Percentiles rank a stretch among this genome's conserved stretches.
These are phyloP conservation scores for Labeo calbasu DNA, from an alignment of 2,797 vertebrate species.

Conservation along the genomic window DNA sequence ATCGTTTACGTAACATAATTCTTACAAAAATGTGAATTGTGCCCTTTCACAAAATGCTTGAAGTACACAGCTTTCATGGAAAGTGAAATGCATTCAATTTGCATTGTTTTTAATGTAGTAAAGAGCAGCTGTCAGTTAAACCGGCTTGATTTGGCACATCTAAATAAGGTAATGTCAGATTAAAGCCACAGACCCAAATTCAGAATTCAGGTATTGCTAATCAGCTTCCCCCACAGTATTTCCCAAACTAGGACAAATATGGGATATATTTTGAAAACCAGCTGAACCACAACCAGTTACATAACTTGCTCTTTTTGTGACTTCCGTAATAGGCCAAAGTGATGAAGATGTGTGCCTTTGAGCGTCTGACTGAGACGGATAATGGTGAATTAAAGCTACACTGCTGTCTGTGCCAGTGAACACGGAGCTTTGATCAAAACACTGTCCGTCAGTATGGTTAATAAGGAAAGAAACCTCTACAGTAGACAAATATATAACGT, in stretches of 20 bases:
- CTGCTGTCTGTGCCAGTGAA: background rate
- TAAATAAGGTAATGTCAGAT: background rate
- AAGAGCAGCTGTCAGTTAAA: background rate
- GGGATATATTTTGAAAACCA: background rate
- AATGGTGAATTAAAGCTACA: background rate
- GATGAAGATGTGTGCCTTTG: background rate
- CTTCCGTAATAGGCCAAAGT: background rate
- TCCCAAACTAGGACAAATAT: background rate
- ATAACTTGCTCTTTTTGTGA: background rate
- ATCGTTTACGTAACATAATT: background rate
- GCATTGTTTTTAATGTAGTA: background rate
- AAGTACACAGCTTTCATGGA: background rate
- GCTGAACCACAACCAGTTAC: background rate
- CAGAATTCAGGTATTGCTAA: background rate
- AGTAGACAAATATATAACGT: too few species aligned
- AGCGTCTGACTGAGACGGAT: background rate
- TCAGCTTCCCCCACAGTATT: background rate
- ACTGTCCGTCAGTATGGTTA: background rate
- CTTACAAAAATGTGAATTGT: background rate
- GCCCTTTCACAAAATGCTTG: background rate
- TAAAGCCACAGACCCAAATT: background rate
- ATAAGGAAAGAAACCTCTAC: too few species aligned
- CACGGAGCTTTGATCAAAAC: background rate
- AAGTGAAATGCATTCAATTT: background rate
- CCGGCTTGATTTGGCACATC: background rate